Evolutionary conservation across 2,888 invertebrate genomes (phyloP).

Genomic region (Sinohyriopsis cumingii): DNA sequence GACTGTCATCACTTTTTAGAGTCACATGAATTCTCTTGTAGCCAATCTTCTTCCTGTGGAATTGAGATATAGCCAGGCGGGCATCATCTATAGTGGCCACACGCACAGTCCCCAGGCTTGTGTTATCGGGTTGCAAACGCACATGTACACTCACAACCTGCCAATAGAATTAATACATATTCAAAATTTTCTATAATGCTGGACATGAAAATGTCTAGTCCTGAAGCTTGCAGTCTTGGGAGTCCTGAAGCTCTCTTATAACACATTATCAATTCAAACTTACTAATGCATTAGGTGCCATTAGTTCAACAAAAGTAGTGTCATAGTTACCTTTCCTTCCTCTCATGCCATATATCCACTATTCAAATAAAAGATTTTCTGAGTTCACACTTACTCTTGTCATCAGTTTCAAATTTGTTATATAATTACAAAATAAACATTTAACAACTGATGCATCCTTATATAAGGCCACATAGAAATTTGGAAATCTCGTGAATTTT

Average conservation of each 20-base stretch:
- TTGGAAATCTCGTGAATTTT: too few relatives aligned
- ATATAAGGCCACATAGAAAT: too few relatives aligned
- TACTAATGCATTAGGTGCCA: too few relatives aligned
- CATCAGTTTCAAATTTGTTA: too few relatives aligned
- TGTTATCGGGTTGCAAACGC: slow-evolving; percentile 79
- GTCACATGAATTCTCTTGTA: slow-evolving; percentile 84
- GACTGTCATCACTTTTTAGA: slow-evolving; percentile 55
- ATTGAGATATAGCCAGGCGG: slow-evolving; percentile 82
- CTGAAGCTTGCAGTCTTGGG: background rate
- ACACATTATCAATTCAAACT: too few relatives aligned
- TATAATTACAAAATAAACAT: too few relatives aligned
- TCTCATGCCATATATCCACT: too few relatives aligned
- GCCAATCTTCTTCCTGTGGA: slow-evolving; percentile 87
- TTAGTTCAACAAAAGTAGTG: too few relatives aligned
- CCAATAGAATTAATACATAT: background rate
- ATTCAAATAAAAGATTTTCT: too few relatives aligned
- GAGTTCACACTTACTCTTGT: too few relatives aligned
- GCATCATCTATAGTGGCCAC: slow-evolving; percentile 81
- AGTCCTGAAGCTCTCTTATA: background rate
- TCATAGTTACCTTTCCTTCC: too few relatives aligned
- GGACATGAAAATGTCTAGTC: background rate
- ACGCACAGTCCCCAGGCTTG: slow-evolving; percentile 81
- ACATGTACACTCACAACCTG: slow-evolving; percentile 78
- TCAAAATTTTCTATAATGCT: background rate
- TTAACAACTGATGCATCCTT: too few relatives aligned